Evolutionary conservation across 64 coral and sea anemone species (phyloP).

Genomic region (Porites lutea): DNA sequence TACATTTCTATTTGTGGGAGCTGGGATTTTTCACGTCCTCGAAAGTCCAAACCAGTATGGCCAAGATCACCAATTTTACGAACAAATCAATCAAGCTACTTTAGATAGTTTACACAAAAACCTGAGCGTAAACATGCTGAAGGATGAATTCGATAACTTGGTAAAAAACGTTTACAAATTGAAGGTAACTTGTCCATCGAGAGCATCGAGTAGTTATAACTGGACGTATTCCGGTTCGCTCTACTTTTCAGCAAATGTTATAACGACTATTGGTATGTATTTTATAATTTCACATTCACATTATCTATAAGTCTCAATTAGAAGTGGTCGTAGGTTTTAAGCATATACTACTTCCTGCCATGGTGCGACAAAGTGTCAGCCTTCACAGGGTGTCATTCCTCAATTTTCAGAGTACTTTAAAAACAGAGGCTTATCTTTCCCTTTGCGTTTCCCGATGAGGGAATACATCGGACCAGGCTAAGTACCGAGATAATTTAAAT

Average conservation of each 20-base stretch:
- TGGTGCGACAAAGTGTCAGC: too few relatives aligned
- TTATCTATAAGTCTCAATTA: too few relatives aligned
- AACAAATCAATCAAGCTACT: not conserved
- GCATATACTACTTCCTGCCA: too few relatives aligned
- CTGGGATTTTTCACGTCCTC: slow-evolving; percentile 65
- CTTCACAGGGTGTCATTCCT: too few relatives aligned
- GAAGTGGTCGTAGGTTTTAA: too few relatives aligned
- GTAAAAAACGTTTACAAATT: slow-evolving; percentile 14
- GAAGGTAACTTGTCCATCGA: not conserved
- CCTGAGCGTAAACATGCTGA: slow-evolving; percentile 35
- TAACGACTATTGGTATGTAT: slow-evolving; percentile 80
- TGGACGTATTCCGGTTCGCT: slow-evolving; percentile 76
- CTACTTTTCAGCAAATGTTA: slow-evolving; percentile 81
- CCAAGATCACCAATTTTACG: not conserved
- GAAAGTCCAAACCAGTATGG: slow-evolving; percentile 14
- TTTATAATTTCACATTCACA: too few relatives aligned
- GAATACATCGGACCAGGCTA: too few relatives aligned
- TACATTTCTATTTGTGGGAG: slow-evolving; percentile 53
- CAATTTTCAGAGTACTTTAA: too few relatives aligned
- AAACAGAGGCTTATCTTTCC: too few relatives aligned
- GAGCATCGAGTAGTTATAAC: not conserved
- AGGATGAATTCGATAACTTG: slow-evolving; percentile 19
- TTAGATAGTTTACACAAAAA: slow-evolving; percentile 64
- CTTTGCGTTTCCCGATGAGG: too few relatives aligned
- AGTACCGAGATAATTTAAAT: too few relatives aligned